Evolutionary conservation across 2,888 invertebrate genomes (phyloP).

Genomic region (Acleris emargana): DNA sequence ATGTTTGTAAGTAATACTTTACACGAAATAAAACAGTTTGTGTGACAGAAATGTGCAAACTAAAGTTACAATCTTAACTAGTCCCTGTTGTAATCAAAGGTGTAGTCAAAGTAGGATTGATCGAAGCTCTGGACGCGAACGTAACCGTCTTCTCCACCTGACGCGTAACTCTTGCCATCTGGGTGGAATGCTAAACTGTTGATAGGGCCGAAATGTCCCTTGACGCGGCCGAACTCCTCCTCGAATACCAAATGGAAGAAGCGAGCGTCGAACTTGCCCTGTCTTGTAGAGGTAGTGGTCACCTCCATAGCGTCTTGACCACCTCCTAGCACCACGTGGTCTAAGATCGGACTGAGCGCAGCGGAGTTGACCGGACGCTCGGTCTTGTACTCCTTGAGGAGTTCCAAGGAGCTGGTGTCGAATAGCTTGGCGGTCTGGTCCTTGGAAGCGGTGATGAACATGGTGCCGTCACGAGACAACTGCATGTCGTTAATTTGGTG

Average conservation of each 20-base stretch:
- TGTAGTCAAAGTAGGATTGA: conserved; percentile 97
- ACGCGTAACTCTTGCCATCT: conserved; percentile 97
- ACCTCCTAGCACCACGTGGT: conserved; percentile 99
- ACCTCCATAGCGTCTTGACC: conserved; percentile 99
- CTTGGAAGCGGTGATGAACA: conserved; percentile 98
- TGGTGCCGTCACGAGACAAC: conserved; percentile 94
- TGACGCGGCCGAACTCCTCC: conserved; percentile 98
- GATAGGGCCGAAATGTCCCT: conserved; percentile 99
- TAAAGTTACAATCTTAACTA: conserved; percentile 45
- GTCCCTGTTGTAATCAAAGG: conserved; percentile 91
- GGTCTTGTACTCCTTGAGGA: conserved; percentile 97
- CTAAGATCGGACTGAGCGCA: conserved; percentile 96
- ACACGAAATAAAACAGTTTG: conserved; percentile 1
- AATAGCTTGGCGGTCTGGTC: conserved; percentile 98
- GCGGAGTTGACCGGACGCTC: conserved; percentile 99
- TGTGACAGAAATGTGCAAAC: not conserved
- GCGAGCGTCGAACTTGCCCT: conserved; percentile 98
- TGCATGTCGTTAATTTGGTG: conserved; percentile 98
- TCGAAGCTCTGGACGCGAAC: conserved; percentile 98
- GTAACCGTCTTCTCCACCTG: conserved; percentile 99
- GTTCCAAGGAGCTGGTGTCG: conserved; percentile 93
- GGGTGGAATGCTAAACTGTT: conserved; percentile 99
- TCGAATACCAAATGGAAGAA: conserved; percentile 98
- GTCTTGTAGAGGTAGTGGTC: conserved; percentile 95
- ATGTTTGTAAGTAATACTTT: conserved; percentile 17